Percentiles rank a stretch among this genome's conserved stretches.
These are phyloP conservation scores for Diabrotica undecimpunctata DNA, from an alignment of 1,140 invertebrate species.

Conservation along the genomic window DNA sequence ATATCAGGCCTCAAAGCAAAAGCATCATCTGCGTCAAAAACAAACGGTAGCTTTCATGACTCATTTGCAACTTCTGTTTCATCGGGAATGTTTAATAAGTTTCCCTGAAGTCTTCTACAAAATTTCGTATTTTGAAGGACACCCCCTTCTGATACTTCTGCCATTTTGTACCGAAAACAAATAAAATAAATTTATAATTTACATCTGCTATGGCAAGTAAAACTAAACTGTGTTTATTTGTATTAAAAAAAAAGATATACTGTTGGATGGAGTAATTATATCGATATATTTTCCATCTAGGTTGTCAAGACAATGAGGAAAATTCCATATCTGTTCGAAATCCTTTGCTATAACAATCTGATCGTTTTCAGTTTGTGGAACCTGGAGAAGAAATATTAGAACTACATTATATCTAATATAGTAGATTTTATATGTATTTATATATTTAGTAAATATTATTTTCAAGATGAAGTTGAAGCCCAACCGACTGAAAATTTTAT, in stretches of 20 bases:
- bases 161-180: constrained; percentile 21
- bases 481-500: too few species aligned
- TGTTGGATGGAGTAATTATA: constrained; percentile 8
- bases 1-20: constrained; percentile 16
- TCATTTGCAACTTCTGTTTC: background rate
- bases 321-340: constrained; percentile 21
- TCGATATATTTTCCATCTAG: constrained; percentile 32
- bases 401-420: too few species aligned
- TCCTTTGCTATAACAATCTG: constrained; percentile 14
- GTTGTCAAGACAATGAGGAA: constrained; percentile 7
- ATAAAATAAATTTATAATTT: constrained; percentile 48
- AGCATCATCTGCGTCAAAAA: constrained; percentile 16
- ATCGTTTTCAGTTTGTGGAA: constrained; percentile 19
- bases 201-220: constrained; percentile 51
- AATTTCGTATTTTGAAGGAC: constrained; percentile 12
- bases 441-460: too few species aligned
- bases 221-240: constrained; percentile 48
- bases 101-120: background rate
- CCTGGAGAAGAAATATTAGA: constrained; percentile 37
- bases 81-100: constrained; percentile 13
- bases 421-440: too few species aligned
- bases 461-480: too few species aligned
- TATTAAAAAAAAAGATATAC: constrained; percentile 52
- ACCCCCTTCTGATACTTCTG: constrained; percentile 12
- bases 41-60: constrained; percentile 10